Evolutionary conservation across 1,140 invertebrate genomes (phyloP), one percentile per base, ranked within the genome.

Genomic region (Elysia chlorotica): DNA sequence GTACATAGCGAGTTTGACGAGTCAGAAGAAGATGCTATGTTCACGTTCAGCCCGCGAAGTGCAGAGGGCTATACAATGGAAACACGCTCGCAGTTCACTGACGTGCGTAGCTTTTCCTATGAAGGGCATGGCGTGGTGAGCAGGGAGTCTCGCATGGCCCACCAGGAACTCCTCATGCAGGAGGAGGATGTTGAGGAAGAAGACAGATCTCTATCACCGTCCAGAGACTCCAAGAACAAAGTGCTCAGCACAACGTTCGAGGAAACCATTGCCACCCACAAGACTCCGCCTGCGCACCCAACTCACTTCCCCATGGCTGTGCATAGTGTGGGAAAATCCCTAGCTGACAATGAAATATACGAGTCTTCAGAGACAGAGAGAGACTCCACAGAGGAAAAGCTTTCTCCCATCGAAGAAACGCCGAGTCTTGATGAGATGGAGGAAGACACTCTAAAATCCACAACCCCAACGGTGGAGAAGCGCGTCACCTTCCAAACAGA

Each of bases 371-470:
- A 83, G 74, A 82, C 81, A 41, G 82, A 83, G 57, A 78, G 77
- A 73, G 83, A 84, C 69, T 83, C 82, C n/a, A 81, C 81, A 21
- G 83, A 82, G 65, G 82, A 83, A 71, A 81, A 83, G 59, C 67
- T 83, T 23, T 83, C 81, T n/a, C 83, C 83, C 25, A 83, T 83
- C 35, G 83, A 83, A 41, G 83, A 85, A 76, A 76, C 79, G 0
- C 79, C 79, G 28, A 56, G 66, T 28, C 65, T 74, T 31, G 78
- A 81, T 68, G 76, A 77, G 61, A 77, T 76, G 41, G 78, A 80
- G n/a, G 82, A 81, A 61, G 81, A 82, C 57, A 61, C 61, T 23
- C n/a, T 48, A 31, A 78, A 81, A 53, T 38, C 69, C 19, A n/a
- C n/a, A n/a, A 67, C 59, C 25, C 66, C 72, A 48, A 48, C 65